Percentiles rank a stretch among this genome's conserved stretches.
These are phyloP conservation scores for Scolopax rusticola DNA, from an alignment of 2,797 vertebrate species.

Conservation along the genomic window DNA sequence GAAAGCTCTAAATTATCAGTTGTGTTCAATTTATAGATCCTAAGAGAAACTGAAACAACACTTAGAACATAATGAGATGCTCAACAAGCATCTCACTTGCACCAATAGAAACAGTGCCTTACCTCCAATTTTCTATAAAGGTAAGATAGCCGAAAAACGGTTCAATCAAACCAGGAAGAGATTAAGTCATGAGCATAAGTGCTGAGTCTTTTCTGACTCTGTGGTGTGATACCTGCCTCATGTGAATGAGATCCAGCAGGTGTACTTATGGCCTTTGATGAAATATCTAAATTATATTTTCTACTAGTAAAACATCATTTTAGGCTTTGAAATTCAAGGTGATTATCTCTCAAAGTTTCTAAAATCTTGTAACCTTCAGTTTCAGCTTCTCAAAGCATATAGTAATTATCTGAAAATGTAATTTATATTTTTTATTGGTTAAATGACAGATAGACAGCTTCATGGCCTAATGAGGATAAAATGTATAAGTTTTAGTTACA, in stretches of 20 bases:
- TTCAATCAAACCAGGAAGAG: background rate
- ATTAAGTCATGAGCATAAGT: background rate
- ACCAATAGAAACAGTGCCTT: background rate
- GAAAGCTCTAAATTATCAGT: background rate
- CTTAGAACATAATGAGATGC: background rate
- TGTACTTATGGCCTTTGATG: background rate
- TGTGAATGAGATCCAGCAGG: background rate
- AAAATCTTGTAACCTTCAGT: background rate
- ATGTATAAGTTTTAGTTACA: background rate
- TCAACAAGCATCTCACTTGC: background rate
- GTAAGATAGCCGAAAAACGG: background rate
- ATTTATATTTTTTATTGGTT: background rate
- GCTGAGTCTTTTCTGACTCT: background rate
- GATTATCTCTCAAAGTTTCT: background rate
- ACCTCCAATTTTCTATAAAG: background rate
- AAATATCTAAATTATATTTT: background rate
- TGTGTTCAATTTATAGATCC: background rate
- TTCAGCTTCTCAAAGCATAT: background rate
- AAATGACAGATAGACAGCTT: background rate
- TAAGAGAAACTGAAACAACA: background rate
- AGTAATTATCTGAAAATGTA: background rate
- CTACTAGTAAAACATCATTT: background rate
- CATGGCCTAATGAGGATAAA: background rate
- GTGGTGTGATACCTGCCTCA: background rate
- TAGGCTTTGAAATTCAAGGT: background rate